phyloP scores from a whole-genome alignment of 1,140 invertebrate species.

The Rhynchophorus ferrugineus region DNA sequence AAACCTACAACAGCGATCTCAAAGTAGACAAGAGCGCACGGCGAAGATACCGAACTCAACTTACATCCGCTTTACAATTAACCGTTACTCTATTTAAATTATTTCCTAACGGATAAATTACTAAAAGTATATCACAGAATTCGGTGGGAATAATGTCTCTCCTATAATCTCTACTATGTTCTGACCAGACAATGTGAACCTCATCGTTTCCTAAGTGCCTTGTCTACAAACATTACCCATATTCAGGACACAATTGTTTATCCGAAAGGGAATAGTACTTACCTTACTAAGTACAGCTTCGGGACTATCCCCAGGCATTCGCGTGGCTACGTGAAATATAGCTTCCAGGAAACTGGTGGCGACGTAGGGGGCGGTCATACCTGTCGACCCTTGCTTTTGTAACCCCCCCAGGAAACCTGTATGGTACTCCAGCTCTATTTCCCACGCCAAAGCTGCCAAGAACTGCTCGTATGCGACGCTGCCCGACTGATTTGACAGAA shows the following conservation, averaged over 20 bases:
- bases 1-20: conserved; percentile 52
- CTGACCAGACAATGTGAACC: conserved; percentile 99
- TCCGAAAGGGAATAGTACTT: conserved; percentile 13
- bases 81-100: conserved; percentile 76
- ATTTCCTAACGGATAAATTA: conserved; percentile 87
- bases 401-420: conserved; percentile 94
- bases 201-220: conserved; percentile 97
- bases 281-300: conserved; percentile 88
- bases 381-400: conserved; percentile 82
- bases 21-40: background rate
- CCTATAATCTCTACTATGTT: conserved; percentile 91
- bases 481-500: conserved; percentile 73
- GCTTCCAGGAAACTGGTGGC: conserved; percentile 89
- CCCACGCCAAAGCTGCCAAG: conserved; percentile 90
- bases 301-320: conserved; percentile 83
- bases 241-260: too few relatives aligned
- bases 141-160: conserved; percentile 96
- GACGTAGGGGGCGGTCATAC: conserved; percentile 89
- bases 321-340: conserved; percentile 93
- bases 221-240: conserved; percentile 69
- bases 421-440: conserved; percentile 91
- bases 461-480: conserved; percentile 93
- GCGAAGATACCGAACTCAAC: too few relatives aligned
- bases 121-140: conserved; percentile 98
- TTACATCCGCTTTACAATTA: conserved; percentile 75